Evolutionary conservation across 2,888 invertebrate genomes (phyloP).

Genomic region (Eudasyphora cyanicolor): DNA sequence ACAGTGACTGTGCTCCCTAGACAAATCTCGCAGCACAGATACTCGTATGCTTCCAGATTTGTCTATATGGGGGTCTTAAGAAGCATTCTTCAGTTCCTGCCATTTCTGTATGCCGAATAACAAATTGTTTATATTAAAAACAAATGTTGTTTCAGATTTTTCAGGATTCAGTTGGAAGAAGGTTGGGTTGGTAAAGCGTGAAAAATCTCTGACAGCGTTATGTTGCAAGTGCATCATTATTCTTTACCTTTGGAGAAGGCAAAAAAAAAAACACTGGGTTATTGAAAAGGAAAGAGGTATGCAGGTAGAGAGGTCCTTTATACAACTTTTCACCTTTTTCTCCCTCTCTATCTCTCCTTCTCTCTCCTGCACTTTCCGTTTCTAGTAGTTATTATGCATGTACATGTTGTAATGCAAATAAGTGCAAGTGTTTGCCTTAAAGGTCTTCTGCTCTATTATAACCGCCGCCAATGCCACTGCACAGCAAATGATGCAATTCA

Average conservation of each 20-base stretch:
- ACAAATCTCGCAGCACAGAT: no score
- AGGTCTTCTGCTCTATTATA: neutral
- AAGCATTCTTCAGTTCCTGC: no score
- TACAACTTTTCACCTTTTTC: neutral
- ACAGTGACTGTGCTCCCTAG: no score
- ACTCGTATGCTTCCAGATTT: no score
- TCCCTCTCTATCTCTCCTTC: neutral
- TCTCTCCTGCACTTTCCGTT: neutral
- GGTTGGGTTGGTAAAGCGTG: neutral
- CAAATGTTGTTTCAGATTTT: neutral
- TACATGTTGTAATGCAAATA: conserved; percentile 53
- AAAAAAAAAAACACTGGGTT: no score
- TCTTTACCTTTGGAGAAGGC: neutral
- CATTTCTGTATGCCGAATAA: neutral
- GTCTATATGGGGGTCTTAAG: no score
- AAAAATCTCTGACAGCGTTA: neutral
- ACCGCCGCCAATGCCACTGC: neutral
- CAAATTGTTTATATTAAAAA: neutral
- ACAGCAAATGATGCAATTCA: neutral
- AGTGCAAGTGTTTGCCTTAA: conserved; percentile 57
- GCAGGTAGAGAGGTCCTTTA: neutral
- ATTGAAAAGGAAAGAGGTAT: no score
- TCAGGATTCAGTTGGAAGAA: no score
- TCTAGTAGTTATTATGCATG: conserved; percentile 48
- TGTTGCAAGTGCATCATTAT: neutral